Evolutionary conservation across 2,888 invertebrate species (phyloP).

Genomic region (Malthinus seriepunctatus): DNA sequence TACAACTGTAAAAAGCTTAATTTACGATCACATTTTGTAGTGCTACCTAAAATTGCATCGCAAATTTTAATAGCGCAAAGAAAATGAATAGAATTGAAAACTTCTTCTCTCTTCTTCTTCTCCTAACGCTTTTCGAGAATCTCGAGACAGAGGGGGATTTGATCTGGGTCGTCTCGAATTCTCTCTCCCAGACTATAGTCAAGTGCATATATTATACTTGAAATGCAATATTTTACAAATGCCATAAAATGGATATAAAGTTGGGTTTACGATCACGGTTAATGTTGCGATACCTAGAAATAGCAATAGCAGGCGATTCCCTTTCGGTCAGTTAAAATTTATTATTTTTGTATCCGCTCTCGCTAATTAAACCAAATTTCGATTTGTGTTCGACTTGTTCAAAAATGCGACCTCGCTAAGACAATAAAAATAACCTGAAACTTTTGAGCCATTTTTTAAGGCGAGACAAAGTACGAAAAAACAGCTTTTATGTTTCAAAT

Average conservation of each 20-base stretch:
- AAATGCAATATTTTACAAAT: slow-evolving; percentile 58
- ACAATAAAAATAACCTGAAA: slow-evolving; percentile 1
- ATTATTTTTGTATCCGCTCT: slow-evolving; percentile 56
- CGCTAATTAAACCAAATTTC: slow-evolving; percentile 51
- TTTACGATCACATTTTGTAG: too few species aligned
- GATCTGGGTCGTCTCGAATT: slow-evolving; percentile 31
- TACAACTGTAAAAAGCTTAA: too few species aligned
- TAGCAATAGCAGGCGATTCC: slow-evolving; percentile 51
- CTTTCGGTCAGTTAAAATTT: slow-evolving; percentile 56
- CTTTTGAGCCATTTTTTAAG: too few species aligned
- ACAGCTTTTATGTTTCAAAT: too few species aligned
- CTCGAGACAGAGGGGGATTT: slow-evolving; percentile 9
- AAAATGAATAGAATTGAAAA: too few species aligned
- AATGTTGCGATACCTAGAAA: slow-evolving; percentile 56
- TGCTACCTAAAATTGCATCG: too few species aligned
- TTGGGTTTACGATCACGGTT: slow-evolving; percentile 56
- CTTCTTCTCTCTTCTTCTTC: too few species aligned
- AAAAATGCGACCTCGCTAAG: slow-evolving; percentile 33
- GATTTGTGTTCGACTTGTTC: slow-evolving; percentile 39
- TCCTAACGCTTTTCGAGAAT: too few species aligned
- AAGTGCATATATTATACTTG: slow-evolving; percentile 55
- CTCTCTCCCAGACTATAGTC: slow-evolving; percentile 36
- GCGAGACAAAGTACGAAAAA: too few species aligned
- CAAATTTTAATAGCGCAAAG: too few species aligned
- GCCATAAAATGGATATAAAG: slow-evolving; percentile 57